Evolutionary conservation across 2,888 invertebrate genomes (phyloP).

Genomic region (Sinohyriopsis cumingii): DNA sequence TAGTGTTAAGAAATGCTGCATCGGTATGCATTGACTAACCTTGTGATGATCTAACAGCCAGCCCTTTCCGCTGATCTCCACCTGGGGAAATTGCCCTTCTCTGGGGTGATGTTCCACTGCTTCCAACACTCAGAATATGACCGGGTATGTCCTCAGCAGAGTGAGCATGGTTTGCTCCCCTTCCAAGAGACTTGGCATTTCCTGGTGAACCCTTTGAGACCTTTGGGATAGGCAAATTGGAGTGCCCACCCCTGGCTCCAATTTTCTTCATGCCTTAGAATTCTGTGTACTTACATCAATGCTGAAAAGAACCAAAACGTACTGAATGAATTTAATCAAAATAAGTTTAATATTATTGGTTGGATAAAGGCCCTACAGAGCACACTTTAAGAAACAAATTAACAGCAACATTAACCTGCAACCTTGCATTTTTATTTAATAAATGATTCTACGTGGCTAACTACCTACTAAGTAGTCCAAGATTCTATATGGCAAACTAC

Average conservation of each 20-base stretch:
- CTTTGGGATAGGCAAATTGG: slow-evolving; percentile 56
- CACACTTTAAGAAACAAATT: no score
- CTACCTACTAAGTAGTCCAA: no score
- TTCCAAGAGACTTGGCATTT: slow-evolving; percentile 45
- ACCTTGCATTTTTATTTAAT: no score
- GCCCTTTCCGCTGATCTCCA: slow-evolving; percentile 34
- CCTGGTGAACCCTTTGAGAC: slow-evolving; percentile 51
- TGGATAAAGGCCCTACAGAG: no score
- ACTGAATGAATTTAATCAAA: no score
- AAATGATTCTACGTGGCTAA: no score
- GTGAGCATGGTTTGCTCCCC: slow-evolving; percentile 44
- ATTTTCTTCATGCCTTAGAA: slow-evolving; percentile 31
- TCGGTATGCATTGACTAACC: slow-evolving; percentile 21
- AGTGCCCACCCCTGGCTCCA: slow-evolving; percentile 42
- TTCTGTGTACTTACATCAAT: not conserved
- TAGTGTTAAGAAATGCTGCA: not conserved
- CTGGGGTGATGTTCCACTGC: slow-evolving; percentile 30
- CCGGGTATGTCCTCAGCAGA: slow-evolving; percentile 61
- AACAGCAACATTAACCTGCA: no score
- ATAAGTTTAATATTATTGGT: no score
- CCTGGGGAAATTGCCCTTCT: slow-evolving; percentile 49
- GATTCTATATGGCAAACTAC: no score
- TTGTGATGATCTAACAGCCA: slow-evolving; percentile 24
- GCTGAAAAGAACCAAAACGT: not conserved
- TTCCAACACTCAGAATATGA: slow-evolving; percentile 40